Conservation (phyloP, 2,113 vertebrate genomes). For the Ciconia maguari region DNA sequence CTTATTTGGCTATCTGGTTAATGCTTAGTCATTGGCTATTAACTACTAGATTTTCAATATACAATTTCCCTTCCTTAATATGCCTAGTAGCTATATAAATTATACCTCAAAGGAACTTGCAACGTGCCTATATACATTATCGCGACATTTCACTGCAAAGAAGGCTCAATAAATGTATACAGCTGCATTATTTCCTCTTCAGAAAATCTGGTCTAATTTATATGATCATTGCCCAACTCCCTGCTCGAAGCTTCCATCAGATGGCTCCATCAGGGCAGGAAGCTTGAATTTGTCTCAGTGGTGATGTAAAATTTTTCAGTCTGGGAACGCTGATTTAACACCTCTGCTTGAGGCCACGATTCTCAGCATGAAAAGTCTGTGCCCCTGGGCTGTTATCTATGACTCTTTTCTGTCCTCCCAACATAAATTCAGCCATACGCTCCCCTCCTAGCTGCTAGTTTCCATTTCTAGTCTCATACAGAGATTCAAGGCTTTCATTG, state of each 20-base stretch:
- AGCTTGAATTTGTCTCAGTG: background rate
- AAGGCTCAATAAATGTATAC: background rate
- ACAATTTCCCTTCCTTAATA: background rate
- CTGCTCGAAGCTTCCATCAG: background rate
- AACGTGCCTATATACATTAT: background rate
- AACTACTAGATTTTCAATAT: background rate
- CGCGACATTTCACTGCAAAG: background rate
- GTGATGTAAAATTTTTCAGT: background rate
- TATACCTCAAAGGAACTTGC: background rate
- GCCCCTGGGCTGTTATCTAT: background rate
- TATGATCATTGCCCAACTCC: background rate
- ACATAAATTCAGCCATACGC: background rate
- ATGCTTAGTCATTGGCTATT: background rate
- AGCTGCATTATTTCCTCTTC: background rate
- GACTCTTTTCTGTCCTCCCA: background rate
- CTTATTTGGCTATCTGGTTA: background rate
- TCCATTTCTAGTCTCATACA: background rate
- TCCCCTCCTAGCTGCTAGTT: background rate
- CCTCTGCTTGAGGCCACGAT: background rate
- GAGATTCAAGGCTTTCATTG: background rate
- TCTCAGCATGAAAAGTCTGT: background rate
- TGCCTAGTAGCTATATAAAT: background rate
- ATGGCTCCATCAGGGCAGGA: background rate
- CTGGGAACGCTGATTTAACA: background rate
- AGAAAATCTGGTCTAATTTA: slow-evolving; percentile 20